Conservation (phyloP, 2,113 vertebrate genomes). For the Falcunculus frontatus region DNA sequence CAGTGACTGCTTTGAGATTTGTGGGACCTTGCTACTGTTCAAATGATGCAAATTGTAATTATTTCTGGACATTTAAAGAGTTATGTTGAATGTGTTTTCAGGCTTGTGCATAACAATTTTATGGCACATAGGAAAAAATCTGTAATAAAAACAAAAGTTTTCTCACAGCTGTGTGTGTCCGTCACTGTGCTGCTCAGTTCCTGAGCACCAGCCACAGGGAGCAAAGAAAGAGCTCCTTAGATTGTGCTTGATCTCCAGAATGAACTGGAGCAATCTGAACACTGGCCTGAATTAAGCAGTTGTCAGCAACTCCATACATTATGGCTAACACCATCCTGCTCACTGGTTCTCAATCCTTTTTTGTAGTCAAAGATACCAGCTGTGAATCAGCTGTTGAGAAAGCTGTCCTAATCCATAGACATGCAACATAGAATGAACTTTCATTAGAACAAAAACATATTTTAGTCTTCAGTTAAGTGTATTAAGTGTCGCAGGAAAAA, state of each 20-base stretch:
- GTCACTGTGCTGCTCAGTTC: neutral
- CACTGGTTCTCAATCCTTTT: neutral
- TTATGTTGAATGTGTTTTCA: neutral
- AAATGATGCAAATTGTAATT: neutral
- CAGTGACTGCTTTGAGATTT: neutral
- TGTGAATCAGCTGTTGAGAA: neutral
- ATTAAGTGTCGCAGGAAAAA: neutral
- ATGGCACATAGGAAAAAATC: neutral
- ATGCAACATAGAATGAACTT: neutral
- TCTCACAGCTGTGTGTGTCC: neutral
- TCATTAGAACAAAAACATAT: neutral
- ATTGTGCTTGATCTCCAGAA: neutral
- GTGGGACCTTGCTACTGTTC: neutral
- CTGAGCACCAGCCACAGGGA: neutral
- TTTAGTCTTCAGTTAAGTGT: neutral
- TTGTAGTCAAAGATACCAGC: neutral
- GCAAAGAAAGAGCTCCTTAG: neutral
- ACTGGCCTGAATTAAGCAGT: neutral
- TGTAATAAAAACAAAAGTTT: neutral
- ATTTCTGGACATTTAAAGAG: neutral
- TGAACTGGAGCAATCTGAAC: neutral
- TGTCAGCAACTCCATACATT: neutral
- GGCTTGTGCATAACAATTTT: neutral
- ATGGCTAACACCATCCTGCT: neutral
- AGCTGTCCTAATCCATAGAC: neutral